Base-by-base conservation (phyloP, 1,140 invertebrate species). In the Argopecten irradians region DNA sequence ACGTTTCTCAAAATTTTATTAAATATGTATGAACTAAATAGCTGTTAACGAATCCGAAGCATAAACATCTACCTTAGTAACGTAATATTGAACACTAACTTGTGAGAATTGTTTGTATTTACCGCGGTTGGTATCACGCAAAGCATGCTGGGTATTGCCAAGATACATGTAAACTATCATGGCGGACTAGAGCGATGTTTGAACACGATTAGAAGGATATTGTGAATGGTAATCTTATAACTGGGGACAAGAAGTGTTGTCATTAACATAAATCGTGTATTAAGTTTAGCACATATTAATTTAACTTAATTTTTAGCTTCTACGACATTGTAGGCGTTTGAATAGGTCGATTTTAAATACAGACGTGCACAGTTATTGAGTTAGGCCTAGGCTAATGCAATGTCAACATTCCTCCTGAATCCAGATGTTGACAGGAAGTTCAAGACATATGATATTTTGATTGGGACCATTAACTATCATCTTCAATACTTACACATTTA, bases 131-230 rank as follows among this genome's bases (percentile, higher is more conserved):
- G 19, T 46, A 46, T 84, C 14, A 8, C 83, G 84, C 43, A 89
- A 84, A 85, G 92, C 86, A 92, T 91, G 89, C 83, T 92, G 92
- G 92, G 92, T 93, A 93, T 93, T 92, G 90, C 91, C 91, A 93
- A 90, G 92, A 91, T 86, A 86, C 86, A 86, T 92, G n/a, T 71
- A 93, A 93, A 93, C 90, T 90, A 87, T 87, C 41, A 90, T 90
- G 89, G 88, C 88, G 87, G 86, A 86, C 34, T 84, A 46, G 0
- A 85, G 36, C 39, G 34, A 83, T 82, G 39, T 90, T 82, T 46
- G 41, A 89, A 86, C 82, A 32, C 43, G 28, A 84, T 35, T 14
- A 86, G 11, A 28, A 71, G 22, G 22, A 71, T 71, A 7, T 28
- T 71, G 55, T 71, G 55, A 71, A 71, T 71, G 55, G 55, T 71